Evolutionary conservation across 1,140 invertebrate species (phyloP).

Genomic region (Drosophila lowei): DNA sequence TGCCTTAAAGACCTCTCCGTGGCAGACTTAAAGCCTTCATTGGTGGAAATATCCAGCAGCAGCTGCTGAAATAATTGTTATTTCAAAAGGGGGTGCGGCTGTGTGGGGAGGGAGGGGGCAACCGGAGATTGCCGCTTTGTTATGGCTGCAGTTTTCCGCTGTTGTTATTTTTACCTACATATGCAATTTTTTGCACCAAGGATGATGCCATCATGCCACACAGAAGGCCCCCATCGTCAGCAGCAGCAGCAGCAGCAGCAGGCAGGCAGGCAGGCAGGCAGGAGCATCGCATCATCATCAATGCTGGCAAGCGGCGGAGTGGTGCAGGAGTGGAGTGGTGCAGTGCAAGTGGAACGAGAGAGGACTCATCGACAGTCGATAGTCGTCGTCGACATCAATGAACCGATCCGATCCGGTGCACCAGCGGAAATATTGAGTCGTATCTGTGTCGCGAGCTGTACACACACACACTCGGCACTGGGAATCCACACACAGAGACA

Average conservation of each 20-base stretch:
- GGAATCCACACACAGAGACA: not conserved
- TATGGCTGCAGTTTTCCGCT: slow-evolving; percentile 60
- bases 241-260: not conserved
- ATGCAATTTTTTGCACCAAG: slow-evolving; percentile 67
- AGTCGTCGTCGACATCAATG: slow-evolving; percentile 68
- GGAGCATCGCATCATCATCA: slow-evolving; percentile 24
- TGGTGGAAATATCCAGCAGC: not conserved
- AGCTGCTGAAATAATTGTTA: slow-evolving; percentile 43
- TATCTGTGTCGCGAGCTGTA: slow-evolving; percentile 69
- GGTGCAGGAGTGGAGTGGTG: too few species aligned
- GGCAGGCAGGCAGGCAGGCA: slow-evolving; percentile 20
- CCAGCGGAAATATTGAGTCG: slow-evolving; percentile 75
- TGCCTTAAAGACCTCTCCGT: slow-evolving; percentile 39
- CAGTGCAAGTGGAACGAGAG: slow-evolving; percentile 1
- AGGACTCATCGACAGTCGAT: slow-evolving; percentile 13
- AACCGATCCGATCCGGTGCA: slow-evolving; percentile 50
- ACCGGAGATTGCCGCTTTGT: slow-evolving; percentile 45
- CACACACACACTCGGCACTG: slow-evolving; percentile 11
- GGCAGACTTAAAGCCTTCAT: slow-evolving; percentile 3
- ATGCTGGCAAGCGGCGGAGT: not conserved
- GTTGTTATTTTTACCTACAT: slow-evolving; percentile 75
- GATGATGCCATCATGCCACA: slow-evolving; percentile 44
- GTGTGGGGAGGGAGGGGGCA: not conserved
- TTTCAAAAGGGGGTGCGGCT: slow-evolving; percentile 19
- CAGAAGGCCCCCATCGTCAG: not conserved